Evolutionary conservation across 2,888 invertebrate genomes (phyloP), one percentile per base, ranked within the genome.

Genomic region (Acanthosepion pharaonis): DNA sequence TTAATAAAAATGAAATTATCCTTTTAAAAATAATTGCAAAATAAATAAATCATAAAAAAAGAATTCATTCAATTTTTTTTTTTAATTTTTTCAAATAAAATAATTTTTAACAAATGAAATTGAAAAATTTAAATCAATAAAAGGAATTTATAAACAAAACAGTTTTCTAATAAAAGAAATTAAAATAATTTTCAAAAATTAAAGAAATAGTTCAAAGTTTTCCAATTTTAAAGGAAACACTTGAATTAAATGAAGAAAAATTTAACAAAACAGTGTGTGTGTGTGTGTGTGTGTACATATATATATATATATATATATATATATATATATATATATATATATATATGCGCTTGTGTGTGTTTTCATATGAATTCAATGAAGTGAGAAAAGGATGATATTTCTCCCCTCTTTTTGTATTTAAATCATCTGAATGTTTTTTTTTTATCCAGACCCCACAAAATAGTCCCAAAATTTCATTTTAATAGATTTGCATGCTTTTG

Each of bases 391-490:
- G 5, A 78, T 33, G 33, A 78, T 59, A 20, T 78, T 78, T 78
- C 15, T 33, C n/a, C 78, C 78, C n/a, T 78, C n/a, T 78, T n/a
- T 15, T n/a, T 78, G 9, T n/a, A n/a, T 78, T 78, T n/a, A 78
- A 78, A 78, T n/a, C 78, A 78, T 33, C n/a, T 78, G 33, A n/a
- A n/a, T 78, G 9, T 78, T 78, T n/a, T 78, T n/a, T 78, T 78
- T 78, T 78, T n/a, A n/a, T 11, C 78, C 78, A 78, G n/a, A 78
- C n/a, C n/a, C 78, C 78, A 78, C 78, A 78, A 78, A n/a, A 78
- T 78, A 78, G 18, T n/a, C 28, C 25, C 78, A 33, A n/a, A 5
- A 9, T n/a, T 78, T 78, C 9, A 23, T 59, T 59, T 59, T 59
- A 59, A 59, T 59, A 78, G 11, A 78, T 78, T n/a, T 25, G 64